phyloP scores from a whole-genome alignment of 2,888 invertebrate species.

The Antheraea assamensis region DNA sequence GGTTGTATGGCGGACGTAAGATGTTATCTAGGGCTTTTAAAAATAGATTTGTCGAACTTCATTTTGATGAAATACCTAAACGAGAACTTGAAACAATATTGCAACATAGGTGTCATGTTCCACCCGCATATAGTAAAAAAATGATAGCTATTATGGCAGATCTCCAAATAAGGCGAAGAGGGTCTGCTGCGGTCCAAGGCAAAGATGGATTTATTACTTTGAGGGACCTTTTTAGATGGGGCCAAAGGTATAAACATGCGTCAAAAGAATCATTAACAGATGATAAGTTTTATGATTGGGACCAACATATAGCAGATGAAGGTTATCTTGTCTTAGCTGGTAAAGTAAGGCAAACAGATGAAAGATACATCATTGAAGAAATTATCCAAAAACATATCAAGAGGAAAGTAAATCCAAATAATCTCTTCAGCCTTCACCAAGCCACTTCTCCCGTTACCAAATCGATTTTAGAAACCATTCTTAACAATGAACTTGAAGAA shows the following conservation, averaged over 20 bases:
- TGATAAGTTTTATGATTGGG: constrained; percentile 94
- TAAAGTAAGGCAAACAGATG: constrained; percentile 92
- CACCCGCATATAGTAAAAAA: constrained; percentile 93
- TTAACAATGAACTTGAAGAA: constrained; percentile 76
- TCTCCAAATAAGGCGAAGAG: constrained; percentile 90
- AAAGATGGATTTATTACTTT: constrained; percentile 97
- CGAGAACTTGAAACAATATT: constrained; percentile 94
- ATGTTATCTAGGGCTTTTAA: constrained; percentile 97
- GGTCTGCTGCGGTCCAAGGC: constrained; percentile 94
- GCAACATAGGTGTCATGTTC: constrained; percentile 93
- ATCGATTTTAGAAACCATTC: constrained; percentile 85
- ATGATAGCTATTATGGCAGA: constrained; percentile 96
- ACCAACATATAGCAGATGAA: constrained; percentile 97
- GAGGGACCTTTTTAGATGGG: constrained; percentile 98
- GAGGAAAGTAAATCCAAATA: constrained; percentile 85
- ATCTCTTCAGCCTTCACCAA: constrained; percentile 86
- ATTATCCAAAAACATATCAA: constrained; percentile 91
- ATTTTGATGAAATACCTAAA: constrained; percentile 97
- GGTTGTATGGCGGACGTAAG: constrained; percentile 97
- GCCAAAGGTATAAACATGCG: constrained; percentile 93
- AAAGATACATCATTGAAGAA: constrained; percentile 90
- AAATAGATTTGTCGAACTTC: constrained; percentile 98
- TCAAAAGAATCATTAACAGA: constrained; percentile 79
- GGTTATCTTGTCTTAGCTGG: constrained; percentile 97
- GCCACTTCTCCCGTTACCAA: constrained; percentile 90